phyloP scores from a whole-genome alignment of 2,113 vertebrate genomes.

The Excalfactoria chinensis region DNA sequence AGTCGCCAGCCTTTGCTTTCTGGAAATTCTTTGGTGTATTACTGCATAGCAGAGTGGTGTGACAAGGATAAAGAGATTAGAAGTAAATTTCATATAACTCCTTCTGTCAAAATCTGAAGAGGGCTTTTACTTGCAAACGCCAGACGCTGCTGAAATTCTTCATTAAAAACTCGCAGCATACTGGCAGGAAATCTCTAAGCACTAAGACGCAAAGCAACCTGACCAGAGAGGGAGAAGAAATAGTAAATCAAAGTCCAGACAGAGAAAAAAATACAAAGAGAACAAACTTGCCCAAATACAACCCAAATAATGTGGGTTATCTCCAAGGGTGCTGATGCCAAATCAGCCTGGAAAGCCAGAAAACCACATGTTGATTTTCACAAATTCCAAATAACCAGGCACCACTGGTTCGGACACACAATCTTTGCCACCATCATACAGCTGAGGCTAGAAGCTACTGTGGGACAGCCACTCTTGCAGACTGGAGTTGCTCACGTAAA shows the following conservation, averaged over 20 bases:
- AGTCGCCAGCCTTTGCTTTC: slow-evolving; percentile 63
- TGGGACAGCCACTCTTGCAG: background rate
- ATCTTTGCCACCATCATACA: background rate
- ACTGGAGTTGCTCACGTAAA: background rate
- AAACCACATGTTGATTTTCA: background rate
- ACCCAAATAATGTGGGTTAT: background rate
- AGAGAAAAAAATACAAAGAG: background rate
- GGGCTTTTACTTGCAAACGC: slow-evolving; percentile 4
- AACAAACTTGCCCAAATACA: background rate
- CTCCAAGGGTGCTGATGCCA: background rate
- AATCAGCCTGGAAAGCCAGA: background rate
- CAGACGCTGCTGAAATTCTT: slow-evolving; percentile 23
- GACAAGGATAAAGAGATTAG: slow-evolving; percentile 85
- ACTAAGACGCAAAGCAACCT: slow-evolving; percentile 15
- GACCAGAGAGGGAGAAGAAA: background rate
- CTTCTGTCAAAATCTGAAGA: slow-evolving; percentile 61
- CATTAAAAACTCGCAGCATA: slow-evolving; percentile 25
- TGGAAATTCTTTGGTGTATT: slow-evolving; percentile 87
- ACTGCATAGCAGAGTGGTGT: slow-evolving; percentile 81
- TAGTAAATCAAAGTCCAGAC: slow-evolving; percentile 9
- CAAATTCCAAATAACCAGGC: background rate
- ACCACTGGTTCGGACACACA: background rate
- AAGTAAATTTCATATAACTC: slow-evolving; percentile 77
- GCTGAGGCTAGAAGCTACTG: background rate
- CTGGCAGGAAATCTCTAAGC: background rate